These are phyloP conservation scores for Drosophila nannoptera DNA, from an alignment of 1,140 invertebrate genomes.

Conservation along the genomic window DNA sequence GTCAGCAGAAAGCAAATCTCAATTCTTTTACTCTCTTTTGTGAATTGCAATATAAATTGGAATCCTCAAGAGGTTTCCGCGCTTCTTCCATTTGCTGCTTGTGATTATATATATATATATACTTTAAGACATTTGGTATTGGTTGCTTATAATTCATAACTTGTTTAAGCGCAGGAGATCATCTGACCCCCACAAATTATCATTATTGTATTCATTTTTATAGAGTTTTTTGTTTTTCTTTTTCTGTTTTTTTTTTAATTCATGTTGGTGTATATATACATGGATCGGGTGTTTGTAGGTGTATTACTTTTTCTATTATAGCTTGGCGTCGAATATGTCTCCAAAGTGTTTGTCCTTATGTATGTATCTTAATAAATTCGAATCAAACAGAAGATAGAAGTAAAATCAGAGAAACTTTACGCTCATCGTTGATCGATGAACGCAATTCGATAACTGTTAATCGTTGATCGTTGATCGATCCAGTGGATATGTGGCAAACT, in stretches of 20 bases:
- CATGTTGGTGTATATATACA: no score
- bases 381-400: not conserved
- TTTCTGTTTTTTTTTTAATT: not conserved
- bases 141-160: not conserved
- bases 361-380: not conserved
- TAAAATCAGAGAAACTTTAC: not conserved
- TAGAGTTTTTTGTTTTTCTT: not conserved
- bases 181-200: not conserved
- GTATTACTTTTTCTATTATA: constrained; percentile 18
- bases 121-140: no score
- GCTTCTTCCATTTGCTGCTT: no score
- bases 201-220: not conserved
- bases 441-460: no score
- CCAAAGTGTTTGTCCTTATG: constrained; percentile 52
- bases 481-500: constrained; percentile 5
- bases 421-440: no score
- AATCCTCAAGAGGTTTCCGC: no score
- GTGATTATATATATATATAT: no score
- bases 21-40: no score
- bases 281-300: constrained; percentile 2
- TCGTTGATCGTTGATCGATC: no score
- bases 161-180: not conserved
- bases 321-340: constrained; percentile 73
- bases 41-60: no score
- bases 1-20: not conserved